Evolutionary conservation across 2,113 vertebrate genomes (phyloP).

Genomic region (Tonatia bakeri): DNA sequence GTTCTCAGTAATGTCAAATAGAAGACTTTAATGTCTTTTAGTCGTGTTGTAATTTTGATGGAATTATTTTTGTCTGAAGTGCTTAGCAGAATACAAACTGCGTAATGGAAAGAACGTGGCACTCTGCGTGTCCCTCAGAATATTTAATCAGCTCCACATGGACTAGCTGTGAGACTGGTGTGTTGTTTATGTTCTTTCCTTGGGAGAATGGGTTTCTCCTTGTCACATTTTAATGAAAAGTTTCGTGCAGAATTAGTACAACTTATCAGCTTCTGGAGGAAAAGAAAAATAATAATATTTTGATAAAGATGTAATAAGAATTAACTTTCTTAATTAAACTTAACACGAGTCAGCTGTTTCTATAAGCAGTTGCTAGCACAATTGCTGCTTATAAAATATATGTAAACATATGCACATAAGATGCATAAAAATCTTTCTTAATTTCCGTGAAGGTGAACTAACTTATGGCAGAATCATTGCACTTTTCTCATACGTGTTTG

Average conservation of each 20-base stretch:
- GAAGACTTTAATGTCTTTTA: background rate
- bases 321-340: conserved; percentile 14
- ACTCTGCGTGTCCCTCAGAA: background rate
- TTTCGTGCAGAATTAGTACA: background rate
- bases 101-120: background rate
- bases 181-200: background rate
- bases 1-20: background rate
- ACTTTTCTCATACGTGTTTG: background rate
- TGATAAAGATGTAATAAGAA: background rate
- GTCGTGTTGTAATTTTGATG: background rate
- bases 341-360: background rate
- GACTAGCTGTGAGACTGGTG: background rate
- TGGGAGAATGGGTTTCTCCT: conserved; percentile 15
- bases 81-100: background rate
- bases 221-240: background rate
- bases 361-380: background rate
- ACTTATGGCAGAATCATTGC: background rate
- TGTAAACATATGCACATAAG: background rate
- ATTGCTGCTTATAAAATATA: background rate
- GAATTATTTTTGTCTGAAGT: conserved; percentile 12
- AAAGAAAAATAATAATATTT: conserved; percentile 20
- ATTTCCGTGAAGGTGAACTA: background rate
- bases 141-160: background rate
- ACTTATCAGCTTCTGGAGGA: conserved; percentile 9
- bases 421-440: background rate